Evolutionary conservation across 2,797 vertebrate genomes (phyloP), one percentile per base, ranked within the genome.

Genomic region (Taenioides sp.): DNA sequence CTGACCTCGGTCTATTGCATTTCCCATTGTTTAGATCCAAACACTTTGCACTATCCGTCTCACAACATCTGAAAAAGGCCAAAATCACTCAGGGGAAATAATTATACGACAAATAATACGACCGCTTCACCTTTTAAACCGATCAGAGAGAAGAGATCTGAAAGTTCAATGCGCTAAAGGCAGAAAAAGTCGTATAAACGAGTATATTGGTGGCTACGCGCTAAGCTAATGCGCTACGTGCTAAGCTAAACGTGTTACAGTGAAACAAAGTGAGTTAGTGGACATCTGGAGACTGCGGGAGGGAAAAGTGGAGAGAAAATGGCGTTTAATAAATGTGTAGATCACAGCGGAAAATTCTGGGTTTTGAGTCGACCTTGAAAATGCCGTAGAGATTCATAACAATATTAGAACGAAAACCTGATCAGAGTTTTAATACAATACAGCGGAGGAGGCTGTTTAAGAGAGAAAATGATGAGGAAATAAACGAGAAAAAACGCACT

Each of bases 191-290:
- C 54, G 18, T 31, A n/a, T 20, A 63, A 58, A 55, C 60, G 22
- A 6, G 66, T 5, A 27, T 1, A 40, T 7, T 7, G 11, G 4
- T 4, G 61, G 28, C 71, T 79, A 63, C 37, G 61, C 62, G 74
- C 75, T 64, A 81, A 20, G 87, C 80, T 11, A 84, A 88, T 80
- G 43, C n/a, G 31, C 73, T 78, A 67, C 43, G 62, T 65, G 74
- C 75, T 66, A 82, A 20, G 87, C 80, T 10, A 84, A 88, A 80
- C 74, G 74, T 81, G 75, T 80, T 67, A 64, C 25, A 23, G 82
- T 84, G 77, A 86, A 84, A 90, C 86, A 87, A 91, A 84, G 62
- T 82, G 81, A 81, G 84, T 85, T 78, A 75, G 72, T 72, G 31
- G 70, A 81, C 87, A 89, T 82, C 85, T 85, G 89, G 81, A 75